Evolutionary conservation across 1,140 invertebrate species (phyloP), one percentile per base, ranked within the genome.

Genomic region (Zophobas atratus): DNA sequence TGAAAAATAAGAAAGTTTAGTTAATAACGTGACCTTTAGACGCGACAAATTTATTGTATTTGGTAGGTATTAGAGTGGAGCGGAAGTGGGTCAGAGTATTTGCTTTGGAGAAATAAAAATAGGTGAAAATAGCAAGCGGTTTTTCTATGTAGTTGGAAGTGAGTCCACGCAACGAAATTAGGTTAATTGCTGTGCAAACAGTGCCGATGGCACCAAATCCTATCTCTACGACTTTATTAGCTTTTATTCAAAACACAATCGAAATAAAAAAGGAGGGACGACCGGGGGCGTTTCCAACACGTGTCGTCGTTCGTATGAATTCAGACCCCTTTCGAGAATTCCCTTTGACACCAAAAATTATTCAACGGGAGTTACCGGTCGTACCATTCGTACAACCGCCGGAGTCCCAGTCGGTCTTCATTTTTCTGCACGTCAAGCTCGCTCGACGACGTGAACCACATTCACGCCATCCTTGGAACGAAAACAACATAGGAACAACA

Each of bases 271-370:
- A 4, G 2, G 49, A 51, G 20, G 20, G 2, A 20, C 49, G 3
- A 51, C 20, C 20, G 49, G n/a, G 4, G 49, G 43, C 43, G 49
- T 51, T 51, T 2, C n/a, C 2, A 51, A 51, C 49, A 51, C 20
- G 4, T 51, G 49, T 51, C 49, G 49, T 0, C n/a, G 49, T 2
- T 20, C 49, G n/a, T 51, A 51, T 51, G 49, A 67, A 67, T 67
- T 38, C 33, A 20, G 39, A 67, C 39, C 60, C n/a, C 38, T 43
- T 67, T 38, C 38, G 20, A 67, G n/a, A 51, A 51, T 51, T 51
- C n/a, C 60, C 41, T 67, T 20, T 57, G 20, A 35, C 32, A 20
- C 20, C 32, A 57, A 67, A 67, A 67, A 67, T 41, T 67, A 67
- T 67, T 67, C 43, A 41, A 43, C 6, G 20, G 60, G 60, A 43